phyloP scores from a whole-genome alignment of 2,888 invertebrate species.

The Oasisia sp. region DNA sequence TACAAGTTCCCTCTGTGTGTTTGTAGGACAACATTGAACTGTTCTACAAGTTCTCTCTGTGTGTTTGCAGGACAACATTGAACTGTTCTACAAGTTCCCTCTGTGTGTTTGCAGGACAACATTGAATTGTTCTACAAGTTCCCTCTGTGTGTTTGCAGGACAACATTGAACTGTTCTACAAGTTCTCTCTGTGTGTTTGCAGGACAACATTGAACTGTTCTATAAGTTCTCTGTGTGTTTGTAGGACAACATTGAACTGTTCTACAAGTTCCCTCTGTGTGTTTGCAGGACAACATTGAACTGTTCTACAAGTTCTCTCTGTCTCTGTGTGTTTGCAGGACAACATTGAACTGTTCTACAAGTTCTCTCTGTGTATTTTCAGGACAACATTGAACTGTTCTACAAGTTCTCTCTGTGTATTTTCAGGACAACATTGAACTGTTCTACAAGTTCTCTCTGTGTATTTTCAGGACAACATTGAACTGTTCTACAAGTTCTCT shows the following conservation, averaged over 20 bases:
- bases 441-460: constrained; percentile 91
- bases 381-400: constrained; percentile 75
- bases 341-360: constrained; percentile 82
- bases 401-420: constrained; percentile 93
- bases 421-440: constrained; percentile 73
- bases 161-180: constrained; percentile 82
- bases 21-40: constrained; percentile 73
- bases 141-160: constrained; percentile 73
- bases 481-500: constrained; percentile 89
- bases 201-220: constrained; percentile 75
- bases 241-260: constrained; percentile 74
- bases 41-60: constrained; percentile 91
- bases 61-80: constrained; percentile 68
- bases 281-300: constrained; percentile 70
- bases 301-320: constrained; percentile 91
- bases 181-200: constrained; percentile 87
- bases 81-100: constrained; percentile 89
- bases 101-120: constrained; percentile 66
- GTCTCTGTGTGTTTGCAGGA: too few species aligned
- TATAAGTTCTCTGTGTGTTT: constrained; percentile 92
- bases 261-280: constrained; percentile 91
- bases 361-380: constrained; percentile 87
- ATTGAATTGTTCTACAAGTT: constrained; percentile 90
- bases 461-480: constrained; percentile 68
- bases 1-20: constrained; percentile 93